These are phyloP conservation scores for Macrosoma leucophasiata DNA, from an alignment of 2,888 invertebrate species.

Conservation along the genomic window DNA sequence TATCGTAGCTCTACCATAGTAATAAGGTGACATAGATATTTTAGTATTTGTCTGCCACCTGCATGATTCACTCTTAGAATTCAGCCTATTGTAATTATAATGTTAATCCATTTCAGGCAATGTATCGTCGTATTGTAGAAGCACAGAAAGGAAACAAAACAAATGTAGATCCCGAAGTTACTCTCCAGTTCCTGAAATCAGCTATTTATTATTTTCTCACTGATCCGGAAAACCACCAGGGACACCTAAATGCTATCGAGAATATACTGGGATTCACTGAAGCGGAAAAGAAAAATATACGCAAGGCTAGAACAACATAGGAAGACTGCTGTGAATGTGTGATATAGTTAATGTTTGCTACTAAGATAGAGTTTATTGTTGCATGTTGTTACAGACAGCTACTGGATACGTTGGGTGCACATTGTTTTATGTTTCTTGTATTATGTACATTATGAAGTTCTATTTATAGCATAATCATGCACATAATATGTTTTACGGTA, in stretches of 20 bases:
- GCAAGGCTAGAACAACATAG: slow-evolving; percentile 77
- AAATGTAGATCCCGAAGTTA: slow-evolving; percentile 91
- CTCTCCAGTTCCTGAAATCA: slow-evolving; percentile 93
- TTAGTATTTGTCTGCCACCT: too few relatives aligned
- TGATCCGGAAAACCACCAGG: slow-evolving; percentile 91
- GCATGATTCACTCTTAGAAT: too few relatives aligned
- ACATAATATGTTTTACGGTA: slow-evolving; percentile 25
- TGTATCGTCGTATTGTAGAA: slow-evolving; percentile 89
- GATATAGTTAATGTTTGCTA: slow-evolving; percentile 44
- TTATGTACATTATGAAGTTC: slow-evolving; percentile 12
- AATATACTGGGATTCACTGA: slow-evolving; percentile 93
- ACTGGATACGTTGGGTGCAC: slow-evolving; percentile 32
- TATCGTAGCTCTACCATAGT: too few relatives aligned
- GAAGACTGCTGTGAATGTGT: slow-evolving; percentile 58
- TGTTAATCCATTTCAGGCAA: slow-evolving; percentile 88
- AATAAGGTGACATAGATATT: too few relatives aligned
- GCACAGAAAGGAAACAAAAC: slow-evolving; percentile 82
- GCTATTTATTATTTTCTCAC: slow-evolving; percentile 95
- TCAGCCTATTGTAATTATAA: too few relatives aligned
- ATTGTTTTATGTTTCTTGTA: slow-evolving; percentile 28
- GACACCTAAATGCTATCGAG: slow-evolving; percentile 92
- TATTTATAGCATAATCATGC: slow-evolving; percentile 21
- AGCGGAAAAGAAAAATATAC: slow-evolving; percentile 86
- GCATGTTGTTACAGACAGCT: slow-evolving; percentile 25
- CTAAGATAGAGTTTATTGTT: slow-evolving; percentile 31